Percentiles rank a stretch among this genome's conserved stretches.
Evolutionary conservation across 2,888 invertebrate genomes (phyloP).

Genomic region (Andricus quercusramuli): DNA sequence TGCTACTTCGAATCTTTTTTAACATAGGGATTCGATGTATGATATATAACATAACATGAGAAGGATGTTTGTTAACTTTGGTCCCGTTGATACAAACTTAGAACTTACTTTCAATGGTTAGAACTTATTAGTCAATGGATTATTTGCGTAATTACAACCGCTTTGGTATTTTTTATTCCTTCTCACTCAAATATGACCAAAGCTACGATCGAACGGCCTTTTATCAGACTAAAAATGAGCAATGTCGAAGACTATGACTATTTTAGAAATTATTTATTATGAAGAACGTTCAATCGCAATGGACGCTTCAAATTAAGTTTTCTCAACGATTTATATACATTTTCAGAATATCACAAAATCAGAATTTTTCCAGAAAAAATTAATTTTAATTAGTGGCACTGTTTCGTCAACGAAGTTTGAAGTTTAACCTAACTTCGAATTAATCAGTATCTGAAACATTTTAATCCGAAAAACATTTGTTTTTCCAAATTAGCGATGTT

Average conservation of each 20-base stretch:
- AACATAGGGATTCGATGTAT: conserved; percentile 19
- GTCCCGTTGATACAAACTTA: conserved; percentile 37
- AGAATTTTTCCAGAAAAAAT: background rate
- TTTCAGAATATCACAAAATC: background rate
- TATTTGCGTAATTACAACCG: conserved; percentile 21
- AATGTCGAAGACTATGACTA: conserved; percentile 25
- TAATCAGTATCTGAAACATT: background rate
- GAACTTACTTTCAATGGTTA: conserved; percentile 34
- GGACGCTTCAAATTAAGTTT: background rate
- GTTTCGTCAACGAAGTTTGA: background rate
- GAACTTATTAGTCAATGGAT: conserved; percentile 17
- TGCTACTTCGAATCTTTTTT: background rate
- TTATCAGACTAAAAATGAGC: conserved; percentile 28
- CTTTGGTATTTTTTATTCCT: conserved; percentile 34
- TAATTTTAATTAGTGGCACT: background rate
- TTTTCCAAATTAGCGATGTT: background rate
- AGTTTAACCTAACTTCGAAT: background rate
- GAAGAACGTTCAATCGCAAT: conserved; percentile 4
- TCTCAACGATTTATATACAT: background rate
- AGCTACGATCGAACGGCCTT: conserved; percentile 23
- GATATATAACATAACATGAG: conserved; percentile 10
- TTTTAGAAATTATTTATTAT: conserved; percentile 3
- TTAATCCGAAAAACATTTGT: background rate
- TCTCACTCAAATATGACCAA: conserved; percentile 22
- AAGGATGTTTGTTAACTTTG: conserved; percentile 24